Conservation (phyloP, 2,113 vertebrate species). For the Sander vitreus region DNA sequence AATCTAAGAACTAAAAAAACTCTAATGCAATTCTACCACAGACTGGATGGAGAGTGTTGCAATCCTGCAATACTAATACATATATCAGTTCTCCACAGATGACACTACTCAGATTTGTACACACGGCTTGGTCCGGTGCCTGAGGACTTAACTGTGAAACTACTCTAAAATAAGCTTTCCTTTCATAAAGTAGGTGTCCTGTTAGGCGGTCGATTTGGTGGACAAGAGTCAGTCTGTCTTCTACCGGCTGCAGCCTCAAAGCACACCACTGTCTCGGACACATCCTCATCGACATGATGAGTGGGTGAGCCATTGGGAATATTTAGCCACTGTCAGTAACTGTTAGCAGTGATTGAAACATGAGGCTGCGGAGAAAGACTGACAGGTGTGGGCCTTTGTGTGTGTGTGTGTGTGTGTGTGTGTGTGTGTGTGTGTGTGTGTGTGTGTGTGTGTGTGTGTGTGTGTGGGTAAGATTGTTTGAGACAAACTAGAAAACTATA, state of each 20-base stretch:
- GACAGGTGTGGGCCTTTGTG: conserved; percentile 39
- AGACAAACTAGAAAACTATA: not conserved
- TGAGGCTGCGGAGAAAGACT: conserved; percentile 38
- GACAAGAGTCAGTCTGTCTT: conserved; percentile 42
- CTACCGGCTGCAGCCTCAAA: conserved; percentile 48
- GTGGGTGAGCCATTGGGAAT: conserved; percentile 36
- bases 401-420: conserved; percentile 6
- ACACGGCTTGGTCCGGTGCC: not conserved
- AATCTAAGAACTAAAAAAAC: not conserved
- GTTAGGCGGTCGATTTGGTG: not conserved
- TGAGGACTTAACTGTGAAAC: not conserved
- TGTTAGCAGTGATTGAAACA: conserved; percentile 57
- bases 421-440: not conserved
- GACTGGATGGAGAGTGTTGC: not conserved
- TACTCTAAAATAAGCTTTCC: conserved; percentile 19
- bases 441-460: not conserved
- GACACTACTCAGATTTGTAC: not conserved
- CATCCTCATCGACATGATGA: conserved; percentile 53
- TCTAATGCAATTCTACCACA: not conserved
- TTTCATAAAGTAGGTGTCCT: conserved; percentile 29
- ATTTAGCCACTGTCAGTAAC: conserved; percentile 54
- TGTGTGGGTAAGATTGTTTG: not conserved
- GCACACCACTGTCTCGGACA: conserved; percentile 35
- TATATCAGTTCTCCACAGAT: not conserved
- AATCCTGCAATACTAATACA: not conserved